Evolutionary conservation across 2,888 invertebrate genomes (phyloP).

Genomic region (Boloria selene): DNA sequence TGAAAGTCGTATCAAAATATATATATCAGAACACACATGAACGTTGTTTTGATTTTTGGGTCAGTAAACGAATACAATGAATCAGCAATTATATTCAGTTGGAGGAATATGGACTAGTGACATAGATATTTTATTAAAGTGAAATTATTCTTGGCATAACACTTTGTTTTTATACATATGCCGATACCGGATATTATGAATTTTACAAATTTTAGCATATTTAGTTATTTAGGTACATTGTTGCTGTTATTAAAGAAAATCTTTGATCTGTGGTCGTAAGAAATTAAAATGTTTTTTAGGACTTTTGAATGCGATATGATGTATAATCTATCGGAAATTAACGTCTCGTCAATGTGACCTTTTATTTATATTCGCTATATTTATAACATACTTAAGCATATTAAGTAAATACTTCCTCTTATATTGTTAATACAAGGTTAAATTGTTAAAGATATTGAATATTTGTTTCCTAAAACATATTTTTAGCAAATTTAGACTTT

Average conservation of each 20-base stretch:
- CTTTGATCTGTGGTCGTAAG: too few species aligned
- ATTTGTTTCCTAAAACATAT: too few species aligned
- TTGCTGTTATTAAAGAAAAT: background rate
- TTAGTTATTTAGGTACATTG: background rate
- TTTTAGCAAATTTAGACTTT: too few species aligned
- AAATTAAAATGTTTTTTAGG: background rate
- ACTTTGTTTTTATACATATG: too few species aligned
- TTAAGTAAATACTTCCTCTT: background rate
- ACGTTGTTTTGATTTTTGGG: conserved; percentile 14
- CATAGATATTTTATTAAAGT: conserved; percentile 23
- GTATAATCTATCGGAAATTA: conserved; percentile 2
- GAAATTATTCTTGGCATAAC: background rate
- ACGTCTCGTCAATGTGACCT: background rate
- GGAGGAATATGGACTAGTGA: conserved; percentile 28
- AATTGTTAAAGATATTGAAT: too few species aligned
- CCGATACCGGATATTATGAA: background rate
- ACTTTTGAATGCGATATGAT: conserved; percentile 1
- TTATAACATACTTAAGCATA: too few species aligned
- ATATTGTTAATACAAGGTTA: background rate
- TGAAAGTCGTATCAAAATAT: conserved; percentile 3
- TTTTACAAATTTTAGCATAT: background rate
- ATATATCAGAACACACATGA: conserved; percentile 12
- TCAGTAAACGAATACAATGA: conserved; percentile 28
- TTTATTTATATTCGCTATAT: background rate
- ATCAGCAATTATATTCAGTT: conserved; percentile 26